A percentile compares a stretch with the other conserved stretches of the same genome.
phyloP scores from a whole-genome alignment of 2,888 invertebrate genomes.

The Oligia strigilis region DNA sequence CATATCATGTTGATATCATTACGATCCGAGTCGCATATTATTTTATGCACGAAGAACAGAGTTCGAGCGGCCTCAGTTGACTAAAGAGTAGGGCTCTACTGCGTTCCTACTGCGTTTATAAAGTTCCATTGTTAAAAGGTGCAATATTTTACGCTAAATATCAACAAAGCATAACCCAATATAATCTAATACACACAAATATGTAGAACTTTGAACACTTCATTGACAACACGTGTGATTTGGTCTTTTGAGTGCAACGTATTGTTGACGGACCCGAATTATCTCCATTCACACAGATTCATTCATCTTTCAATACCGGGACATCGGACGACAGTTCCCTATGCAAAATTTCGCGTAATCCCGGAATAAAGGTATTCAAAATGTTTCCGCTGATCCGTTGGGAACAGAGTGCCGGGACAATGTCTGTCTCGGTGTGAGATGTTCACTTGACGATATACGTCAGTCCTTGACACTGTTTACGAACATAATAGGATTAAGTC shows the following conservation, averaged over 20 bases:
- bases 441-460: constrained; percentile 87
- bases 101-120: not conserved
- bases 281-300: constrained; percentile 78
- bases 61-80: too few relatives aligned
- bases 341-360: constrained; percentile 89
- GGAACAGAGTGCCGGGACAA: constrained; percentile 72
- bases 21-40: not conserved
- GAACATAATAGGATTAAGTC: constrained; percentile 87
- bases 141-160: constrained; percentile 60
- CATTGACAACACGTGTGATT: constrained; percentile 87
- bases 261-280: constrained; percentile 80
- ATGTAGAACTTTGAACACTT: constrained; percentile 82
- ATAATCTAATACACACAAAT: constrained; percentile 78
- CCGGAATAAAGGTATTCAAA: constrained; percentile 86
- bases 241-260: constrained; percentile 78
- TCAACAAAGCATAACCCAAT: constrained; percentile 69
- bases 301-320: constrained; percentile 80
- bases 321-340: constrained; percentile 88
- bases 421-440: constrained; percentile 75
- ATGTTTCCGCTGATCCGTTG: constrained; percentile 84
- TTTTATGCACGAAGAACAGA: not conserved
- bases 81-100: not conserved
- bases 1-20: not conserved
- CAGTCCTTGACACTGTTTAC: constrained; percentile 83
- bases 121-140: constrained; percentile 47